These are phyloP conservation scores for Drosophila novamexicana DNA, from an alignment of 1,140 invertebrate species.

Conservation along the genomic window DNA sequence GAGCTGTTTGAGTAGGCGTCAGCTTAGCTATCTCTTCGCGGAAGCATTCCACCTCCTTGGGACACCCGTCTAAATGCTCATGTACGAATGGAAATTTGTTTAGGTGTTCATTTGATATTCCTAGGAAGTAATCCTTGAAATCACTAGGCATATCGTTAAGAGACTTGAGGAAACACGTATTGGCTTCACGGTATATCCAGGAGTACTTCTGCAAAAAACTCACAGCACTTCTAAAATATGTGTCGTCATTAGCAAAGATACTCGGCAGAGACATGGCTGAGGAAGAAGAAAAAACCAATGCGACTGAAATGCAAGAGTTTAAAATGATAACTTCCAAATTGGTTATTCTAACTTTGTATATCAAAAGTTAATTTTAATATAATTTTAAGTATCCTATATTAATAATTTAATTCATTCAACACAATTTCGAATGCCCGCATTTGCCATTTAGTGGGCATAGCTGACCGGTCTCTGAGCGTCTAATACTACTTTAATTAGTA, in stretches of 20 bases:
- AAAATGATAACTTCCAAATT: too few relatives aligned
- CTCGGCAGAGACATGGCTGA: slow-evolving; percentile 62
- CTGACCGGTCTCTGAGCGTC: too few relatives aligned
- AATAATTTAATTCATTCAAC: too few relatives aligned
- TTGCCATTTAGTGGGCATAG: too few relatives aligned
- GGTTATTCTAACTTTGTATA: too few relatives aligned
- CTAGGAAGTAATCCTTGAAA: slow-evolving; percentile 85
- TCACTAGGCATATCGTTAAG: slow-evolving; percentile 86
- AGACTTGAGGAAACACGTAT: slow-evolving; percentile 88
- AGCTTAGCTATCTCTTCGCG: slow-evolving; percentile 37
- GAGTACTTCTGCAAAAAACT: slow-evolving; percentile 87
- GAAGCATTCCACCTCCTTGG: slow-evolving; percentile 34
- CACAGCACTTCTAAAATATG: slow-evolving; percentile 87
- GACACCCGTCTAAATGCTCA: slow-evolving; percentile 26
- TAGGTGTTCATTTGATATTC: slow-evolving; percentile 83
- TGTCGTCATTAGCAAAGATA: slow-evolving; percentile 52
- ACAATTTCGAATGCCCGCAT: too few relatives aligned
- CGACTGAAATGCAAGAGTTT: not conserved
- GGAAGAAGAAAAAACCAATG: slow-evolving; percentile 8
- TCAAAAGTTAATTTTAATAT: too few relatives aligned
- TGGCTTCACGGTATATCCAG: slow-evolving; percentile 88
- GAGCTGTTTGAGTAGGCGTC: slow-evolving; percentile 58
- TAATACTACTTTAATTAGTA: too few relatives aligned
- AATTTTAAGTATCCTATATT: too few relatives aligned
- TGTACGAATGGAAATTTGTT: slow-evolving; percentile 64